Conservation (phyloP, 2,797 vertebrate genomes). For the Benthosema pterotum region DNA sequence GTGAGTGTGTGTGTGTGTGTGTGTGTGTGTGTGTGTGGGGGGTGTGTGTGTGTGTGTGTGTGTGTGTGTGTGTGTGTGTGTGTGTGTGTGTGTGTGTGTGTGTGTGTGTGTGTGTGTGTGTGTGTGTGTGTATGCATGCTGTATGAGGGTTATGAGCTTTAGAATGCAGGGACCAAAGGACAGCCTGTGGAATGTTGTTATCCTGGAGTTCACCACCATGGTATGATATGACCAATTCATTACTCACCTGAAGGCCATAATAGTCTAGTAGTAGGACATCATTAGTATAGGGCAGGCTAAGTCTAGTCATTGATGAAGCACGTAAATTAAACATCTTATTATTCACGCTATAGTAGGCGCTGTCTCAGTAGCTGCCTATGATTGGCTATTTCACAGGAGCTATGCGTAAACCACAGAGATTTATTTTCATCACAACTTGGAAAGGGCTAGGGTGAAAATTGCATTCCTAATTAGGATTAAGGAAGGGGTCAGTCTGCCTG, state of each 20-base stretch:
- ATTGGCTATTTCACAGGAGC: constrained; percentile 24
- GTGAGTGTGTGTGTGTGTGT: neutral
- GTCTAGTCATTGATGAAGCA: constrained; percentile 32
- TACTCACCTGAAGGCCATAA: constrained; percentile 40
- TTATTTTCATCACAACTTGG: constrained; percentile 68
- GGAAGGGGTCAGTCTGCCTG: constrained; percentile 78
- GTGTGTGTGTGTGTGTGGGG: neutral
- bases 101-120: neutral
- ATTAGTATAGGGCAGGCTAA: no score
- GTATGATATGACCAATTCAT: constrained; percentile 57
- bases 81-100: constrained; percentile 13
- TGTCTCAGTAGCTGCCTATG: constrained; percentile 11
- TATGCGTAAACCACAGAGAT: constrained; percentile 32
- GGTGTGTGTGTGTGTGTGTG: no score
- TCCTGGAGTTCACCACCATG: constrained; percentile 62
- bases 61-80: neutral
- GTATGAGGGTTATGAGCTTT: constrained; percentile 34
- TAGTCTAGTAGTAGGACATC: constrained; percentile 34
- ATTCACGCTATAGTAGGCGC: neutral
- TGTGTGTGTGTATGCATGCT: neutral
- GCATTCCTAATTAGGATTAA: constrained; percentile 87
- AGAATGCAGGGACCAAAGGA: constrained; percentile 30
- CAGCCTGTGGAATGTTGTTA: constrained; percentile 44
- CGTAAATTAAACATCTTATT: constrained; percentile 36
- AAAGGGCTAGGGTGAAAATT: constrained; percentile 73